Percentiles rank a stretch among this genome's conserved stretches.
Conservation (phyloP, 2,888 invertebrate genomes). For the Xestia rhomboidea region DNA sequence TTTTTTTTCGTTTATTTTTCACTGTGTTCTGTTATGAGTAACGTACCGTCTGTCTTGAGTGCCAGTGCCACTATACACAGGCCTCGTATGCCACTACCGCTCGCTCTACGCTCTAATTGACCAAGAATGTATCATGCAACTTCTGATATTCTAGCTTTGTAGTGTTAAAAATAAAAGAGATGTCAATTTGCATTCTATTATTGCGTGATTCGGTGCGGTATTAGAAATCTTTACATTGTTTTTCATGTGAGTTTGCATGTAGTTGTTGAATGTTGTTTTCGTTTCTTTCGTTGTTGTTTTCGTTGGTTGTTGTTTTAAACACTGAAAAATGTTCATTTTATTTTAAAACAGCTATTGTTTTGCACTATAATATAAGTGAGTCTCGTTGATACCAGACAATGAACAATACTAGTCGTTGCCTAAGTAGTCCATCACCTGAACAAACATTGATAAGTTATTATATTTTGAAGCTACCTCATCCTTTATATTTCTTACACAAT, state of each 20-base stretch:
- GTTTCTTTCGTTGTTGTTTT: neutral
- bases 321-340: neutral
- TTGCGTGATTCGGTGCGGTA: slow-evolving; percentile 62
- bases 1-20: slow-evolving; percentile 50
- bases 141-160: slow-evolving; percentile 72
- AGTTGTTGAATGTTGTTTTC: slow-evolving; percentile 6
- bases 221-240: slow-evolving; percentile 49
- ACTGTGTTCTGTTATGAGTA: slow-evolving; percentile 72
- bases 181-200: slow-evolving; percentile 63
- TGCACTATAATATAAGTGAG: neutral
- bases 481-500: neutral
- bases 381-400: neutral
- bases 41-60: slow-evolving; percentile 83
- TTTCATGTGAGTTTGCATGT: slow-evolving; percentile 44
- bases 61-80: slow-evolving; percentile 79
- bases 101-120: slow-evolving; percentile 87
- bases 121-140: slow-evolving; percentile 88
- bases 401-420: neutral
- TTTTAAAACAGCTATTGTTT: neutral
- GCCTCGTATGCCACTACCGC: slow-evolving; percentile 76
- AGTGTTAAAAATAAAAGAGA: slow-evolving; percentile 65
- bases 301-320: neutral
- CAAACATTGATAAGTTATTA: slow-evolving; percentile 19
- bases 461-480: neutral
- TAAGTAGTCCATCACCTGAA: slow-evolving; percentile 29